Evolutionary conservation across 2,113 vertebrate species (phyloP).

Genomic region (Aspiorhynchus laticeps): DNA sequence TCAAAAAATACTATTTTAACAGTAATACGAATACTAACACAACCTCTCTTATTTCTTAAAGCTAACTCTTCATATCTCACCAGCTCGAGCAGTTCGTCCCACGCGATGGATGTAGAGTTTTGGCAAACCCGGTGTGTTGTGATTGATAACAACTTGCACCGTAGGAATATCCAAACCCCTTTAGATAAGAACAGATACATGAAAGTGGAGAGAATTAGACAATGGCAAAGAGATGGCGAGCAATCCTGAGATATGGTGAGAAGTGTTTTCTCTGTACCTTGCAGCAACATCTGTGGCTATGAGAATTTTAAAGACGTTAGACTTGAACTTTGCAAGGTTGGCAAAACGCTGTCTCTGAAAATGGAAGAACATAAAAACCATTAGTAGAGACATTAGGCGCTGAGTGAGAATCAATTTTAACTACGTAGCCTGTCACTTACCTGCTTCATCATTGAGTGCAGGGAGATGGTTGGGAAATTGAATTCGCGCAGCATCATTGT

Average conservation of each 20-base stretch:
- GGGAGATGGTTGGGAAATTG: conserved; percentile 83
- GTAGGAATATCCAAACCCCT: conserved; percentile 95
- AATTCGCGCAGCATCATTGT: conserved; percentile 94
- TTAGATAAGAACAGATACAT: background rate
- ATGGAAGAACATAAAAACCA: background rate
- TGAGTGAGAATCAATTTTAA: background rate
- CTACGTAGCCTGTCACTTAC: conserved; percentile 62
- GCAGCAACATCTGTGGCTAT: conserved; percentile 93
- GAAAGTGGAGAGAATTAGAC: background rate
- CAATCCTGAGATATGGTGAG: background rate
- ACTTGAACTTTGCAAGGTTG: conserved; percentile 96
- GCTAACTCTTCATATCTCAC: conserved; percentile 62
- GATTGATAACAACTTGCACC: conserved; percentile 94
- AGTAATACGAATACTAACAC: no score
- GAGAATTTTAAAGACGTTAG: conserved; percentile 92
- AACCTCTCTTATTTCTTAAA: no score
- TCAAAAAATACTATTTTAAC: no score
- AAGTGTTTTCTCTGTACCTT: conserved; percentile 73
- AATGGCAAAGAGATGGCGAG: background rate
- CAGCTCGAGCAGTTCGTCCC: conserved; percentile 91
- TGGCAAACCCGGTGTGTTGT: conserved; percentile 92
- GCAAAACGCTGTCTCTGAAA: conserved; percentile 88
- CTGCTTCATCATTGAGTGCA: conserved; percentile 99
- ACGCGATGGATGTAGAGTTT: conserved; percentile 96
- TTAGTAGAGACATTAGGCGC: conserved; percentile 1